These are phyloP conservation scores for Lichenostomus cassidix DNA, from an alignment of 2,113 vertebrate species.

Conservation along the genomic window DNA sequence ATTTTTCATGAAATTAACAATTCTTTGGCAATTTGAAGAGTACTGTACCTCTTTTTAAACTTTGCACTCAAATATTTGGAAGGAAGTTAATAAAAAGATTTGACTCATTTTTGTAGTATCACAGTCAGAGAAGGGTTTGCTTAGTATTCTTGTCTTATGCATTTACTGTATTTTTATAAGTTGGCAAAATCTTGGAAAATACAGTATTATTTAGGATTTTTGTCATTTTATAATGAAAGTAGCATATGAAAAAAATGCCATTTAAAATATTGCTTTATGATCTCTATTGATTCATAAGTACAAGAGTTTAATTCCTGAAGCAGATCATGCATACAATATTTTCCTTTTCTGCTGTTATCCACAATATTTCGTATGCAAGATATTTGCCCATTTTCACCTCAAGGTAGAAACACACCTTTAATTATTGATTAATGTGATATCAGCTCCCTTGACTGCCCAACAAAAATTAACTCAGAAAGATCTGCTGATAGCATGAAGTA, in stretches of 20 bases:
- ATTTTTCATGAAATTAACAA: neutral
- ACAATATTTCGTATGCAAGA: neutral
- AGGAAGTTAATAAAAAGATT: neutral
- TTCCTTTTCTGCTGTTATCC: neutral
- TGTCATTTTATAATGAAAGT: neutral
- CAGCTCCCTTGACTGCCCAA: neutral
- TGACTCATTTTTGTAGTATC: neutral
- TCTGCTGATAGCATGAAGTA: neutral
- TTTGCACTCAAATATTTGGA: neutral
- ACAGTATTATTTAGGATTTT: neutral
- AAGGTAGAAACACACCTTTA: neutral
- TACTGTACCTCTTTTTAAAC: neutral
- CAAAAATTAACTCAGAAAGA: neutral
- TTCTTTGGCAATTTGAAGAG: neutral
- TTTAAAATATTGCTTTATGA: neutral
- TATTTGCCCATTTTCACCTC: neutral
- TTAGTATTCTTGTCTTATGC: neutral
- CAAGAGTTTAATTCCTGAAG: neutral
- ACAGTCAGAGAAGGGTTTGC: neutral
- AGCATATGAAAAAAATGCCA: neutral
- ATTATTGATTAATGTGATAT: neutral
- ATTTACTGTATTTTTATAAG: neutral
- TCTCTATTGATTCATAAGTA: neutral
- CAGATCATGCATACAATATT: neutral
- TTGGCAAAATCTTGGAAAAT: neutral